Conservation (phyloP, 2,797 vertebrate genomes). For the Kryptolebias ocellatus region DNA sequence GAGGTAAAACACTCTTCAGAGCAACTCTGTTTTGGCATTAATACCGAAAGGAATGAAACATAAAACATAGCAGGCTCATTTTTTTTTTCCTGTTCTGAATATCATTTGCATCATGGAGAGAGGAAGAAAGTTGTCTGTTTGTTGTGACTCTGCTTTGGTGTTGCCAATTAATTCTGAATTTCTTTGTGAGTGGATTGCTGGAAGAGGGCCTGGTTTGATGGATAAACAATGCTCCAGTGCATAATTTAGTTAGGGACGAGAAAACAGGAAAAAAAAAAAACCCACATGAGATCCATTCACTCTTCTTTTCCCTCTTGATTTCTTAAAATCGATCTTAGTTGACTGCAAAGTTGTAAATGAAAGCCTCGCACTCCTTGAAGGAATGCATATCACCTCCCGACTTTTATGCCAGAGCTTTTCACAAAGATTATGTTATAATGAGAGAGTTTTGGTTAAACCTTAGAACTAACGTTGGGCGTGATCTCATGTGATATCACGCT, state of each 20-base stretch:
- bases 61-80: conserved; percentile 55
- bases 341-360: conserved; percentile 46
- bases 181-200: conserved; percentile 72
- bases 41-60: conserved; percentile 56
- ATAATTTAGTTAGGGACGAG: conserved; percentile 72
- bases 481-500: too few relatives aligned
- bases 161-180: conserved; percentile 79
- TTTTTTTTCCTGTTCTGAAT: conserved; percentile 31
- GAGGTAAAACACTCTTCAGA: conserved; percentile 79
- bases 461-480: too few relatives aligned
- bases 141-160: conserved; percentile 62
- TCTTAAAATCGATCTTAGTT: conserved; percentile 61
- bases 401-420: too few relatives aligned
- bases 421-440: too few relatives aligned
- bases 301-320: conserved; percentile 56
- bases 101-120: conserved; percentile 60
- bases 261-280: conserved; percentile 59
- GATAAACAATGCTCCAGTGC: conserved; percentile 78
- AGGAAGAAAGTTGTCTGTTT: conserved; percentile 63
- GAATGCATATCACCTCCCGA: too few relatives aligned
- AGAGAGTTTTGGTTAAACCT: too few relatives aligned
- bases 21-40: conserved; percentile 68
- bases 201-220: conserved; percentile 74
- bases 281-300: conserved; percentile 56
- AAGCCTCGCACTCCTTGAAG: too few relatives aligned